These are phyloP conservation scores for Xenus cinereus DNA, from an alignment of 2,113 vertebrate genomes.

Conservation along the genomic window DNA sequence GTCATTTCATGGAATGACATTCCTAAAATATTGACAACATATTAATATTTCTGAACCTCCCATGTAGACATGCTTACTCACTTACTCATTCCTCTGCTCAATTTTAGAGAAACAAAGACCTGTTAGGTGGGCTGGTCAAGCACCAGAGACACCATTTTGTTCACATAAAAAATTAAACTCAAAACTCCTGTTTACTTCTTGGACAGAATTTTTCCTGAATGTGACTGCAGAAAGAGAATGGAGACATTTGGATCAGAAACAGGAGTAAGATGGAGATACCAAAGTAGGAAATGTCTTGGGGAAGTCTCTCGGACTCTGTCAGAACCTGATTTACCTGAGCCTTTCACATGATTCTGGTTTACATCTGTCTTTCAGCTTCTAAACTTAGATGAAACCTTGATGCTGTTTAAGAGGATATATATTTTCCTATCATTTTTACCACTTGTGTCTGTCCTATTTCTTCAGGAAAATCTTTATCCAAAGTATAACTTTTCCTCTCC, in stretches of 20 bases:
- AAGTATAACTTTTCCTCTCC: background rate
- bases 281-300: background rate
- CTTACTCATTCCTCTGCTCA: background rate
- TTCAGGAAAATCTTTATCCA: background rate
- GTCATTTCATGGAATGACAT: background rate
- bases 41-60: background rate
- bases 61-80: background rate
- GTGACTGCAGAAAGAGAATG: background rate
- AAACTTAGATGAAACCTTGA: background rate
- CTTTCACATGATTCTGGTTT: background rate
- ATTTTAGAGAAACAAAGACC: background rate
- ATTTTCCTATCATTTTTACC: background rate
- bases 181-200: background rate
- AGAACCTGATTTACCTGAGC: background rate
- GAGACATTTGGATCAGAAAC: background rate
- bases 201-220: background rate
- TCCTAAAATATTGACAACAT: background rate
- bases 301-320: background rate
- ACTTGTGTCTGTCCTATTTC: background rate
- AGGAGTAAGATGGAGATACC: background rate
- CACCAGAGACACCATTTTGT: background rate
- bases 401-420: background rate
- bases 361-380: background rate
- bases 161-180: background rate
- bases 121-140: background rate